Percentiles rank a stretch among this genome's conserved stretches.
phyloP scores from a whole-genome alignment of 2,888 invertebrate species.

The Drymonia ruficornis region DNA sequence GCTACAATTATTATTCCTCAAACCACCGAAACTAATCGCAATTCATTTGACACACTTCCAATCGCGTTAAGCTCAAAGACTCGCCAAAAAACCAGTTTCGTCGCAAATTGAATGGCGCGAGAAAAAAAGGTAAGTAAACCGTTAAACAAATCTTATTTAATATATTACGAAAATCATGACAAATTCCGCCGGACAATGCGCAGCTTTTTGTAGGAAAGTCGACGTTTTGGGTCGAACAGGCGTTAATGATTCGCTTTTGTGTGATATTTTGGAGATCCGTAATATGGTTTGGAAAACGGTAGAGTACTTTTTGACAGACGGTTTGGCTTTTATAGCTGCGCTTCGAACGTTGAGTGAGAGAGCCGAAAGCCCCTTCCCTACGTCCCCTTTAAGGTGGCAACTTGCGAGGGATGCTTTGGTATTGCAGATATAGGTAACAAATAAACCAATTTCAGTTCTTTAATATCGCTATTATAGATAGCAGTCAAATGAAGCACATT shows the following conservation, averaged over 20 bases:
- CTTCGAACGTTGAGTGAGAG: too few species aligned
- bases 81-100: slow-evolving; percentile 39
- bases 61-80: slow-evolving; percentile 27
- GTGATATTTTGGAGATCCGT: slow-evolving; percentile 15
- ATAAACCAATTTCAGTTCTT: too few species aligned
- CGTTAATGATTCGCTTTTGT: slow-evolving; percentile 25
- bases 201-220: slow-evolving; percentile 27
- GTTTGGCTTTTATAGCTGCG: too few species aligned
- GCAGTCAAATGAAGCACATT: too few species aligned
- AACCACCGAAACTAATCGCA: slow-evolving; percentile 33
- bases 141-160: slow-evolving; percentile 58
- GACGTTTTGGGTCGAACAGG: slow-evolving; percentile 22
- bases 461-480: too few species aligned
- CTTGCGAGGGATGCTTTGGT: too few species aligned
- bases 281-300: slow-evolving; percentile 1
- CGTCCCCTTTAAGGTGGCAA: too few species aligned
- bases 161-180: slow-evolving; percentile 54
- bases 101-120: slow-evolving; percentile 24
- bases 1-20: background rate
- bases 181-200: slow-evolving; percentile 38
- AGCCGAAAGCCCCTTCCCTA: too few species aligned
- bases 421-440: too few species aligned
- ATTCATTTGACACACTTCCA: slow-evolving; percentile 50
- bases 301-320: background rate
- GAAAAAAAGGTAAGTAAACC: slow-evolving; percentile 14